These are phyloP conservation scores for Elmis aenea DNA, from an alignment of 2,888 invertebrate genomes.

Conservation along the genomic window DNA sequence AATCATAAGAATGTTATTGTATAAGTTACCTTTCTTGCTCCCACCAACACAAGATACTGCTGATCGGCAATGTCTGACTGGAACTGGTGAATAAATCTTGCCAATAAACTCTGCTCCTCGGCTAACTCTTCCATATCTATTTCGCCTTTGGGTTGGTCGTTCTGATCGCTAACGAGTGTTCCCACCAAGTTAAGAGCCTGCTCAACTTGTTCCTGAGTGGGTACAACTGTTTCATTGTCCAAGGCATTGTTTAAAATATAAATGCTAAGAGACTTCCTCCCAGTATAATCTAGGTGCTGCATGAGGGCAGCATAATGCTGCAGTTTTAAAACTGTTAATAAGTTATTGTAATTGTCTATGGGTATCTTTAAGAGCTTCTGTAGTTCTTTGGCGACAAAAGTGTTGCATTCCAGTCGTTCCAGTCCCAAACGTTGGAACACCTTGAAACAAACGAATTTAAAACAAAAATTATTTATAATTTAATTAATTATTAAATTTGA, in stretches of 20 bases:
- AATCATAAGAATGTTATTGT: no score
- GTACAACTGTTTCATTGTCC: constrained; percentile 83
- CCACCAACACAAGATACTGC: constrained; percentile 85
- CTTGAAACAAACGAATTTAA: constrained; percentile 21
- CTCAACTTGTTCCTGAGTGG: constrained; percentile 80
- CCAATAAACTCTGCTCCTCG: constrained; percentile 92
- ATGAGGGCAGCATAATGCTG: constrained; percentile 83
- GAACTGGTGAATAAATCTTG: constrained; percentile 81
- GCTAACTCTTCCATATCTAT: constrained; percentile 90
- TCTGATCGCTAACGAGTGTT: constrained; percentile 81
- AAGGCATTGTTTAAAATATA: constrained; percentile 86
- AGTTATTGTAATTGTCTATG: constrained; percentile 89
- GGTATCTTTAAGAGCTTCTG: constrained; percentile 91
- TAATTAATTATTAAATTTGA: constrained; percentile 1
- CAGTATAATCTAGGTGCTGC: constrained; percentile 82
- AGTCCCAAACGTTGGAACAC: constrained; percentile 83
- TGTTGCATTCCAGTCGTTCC: constrained; percentile 72
- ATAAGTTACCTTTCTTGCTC: constrained; percentile 68
- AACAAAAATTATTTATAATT: constrained; percentile 2
- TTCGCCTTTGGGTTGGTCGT: constrained; percentile 61
- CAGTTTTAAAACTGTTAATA: constrained; percentile 79
- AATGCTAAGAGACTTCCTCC: constrained; percentile 78
- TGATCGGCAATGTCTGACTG: constrained; percentile 76
- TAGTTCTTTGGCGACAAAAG: constrained; percentile 86
- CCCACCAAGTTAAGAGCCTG: constrained; percentile 61